Conservation (phyloP, 2,888 invertebrate genomes). For the Agonum fuliginosum region DNA sequence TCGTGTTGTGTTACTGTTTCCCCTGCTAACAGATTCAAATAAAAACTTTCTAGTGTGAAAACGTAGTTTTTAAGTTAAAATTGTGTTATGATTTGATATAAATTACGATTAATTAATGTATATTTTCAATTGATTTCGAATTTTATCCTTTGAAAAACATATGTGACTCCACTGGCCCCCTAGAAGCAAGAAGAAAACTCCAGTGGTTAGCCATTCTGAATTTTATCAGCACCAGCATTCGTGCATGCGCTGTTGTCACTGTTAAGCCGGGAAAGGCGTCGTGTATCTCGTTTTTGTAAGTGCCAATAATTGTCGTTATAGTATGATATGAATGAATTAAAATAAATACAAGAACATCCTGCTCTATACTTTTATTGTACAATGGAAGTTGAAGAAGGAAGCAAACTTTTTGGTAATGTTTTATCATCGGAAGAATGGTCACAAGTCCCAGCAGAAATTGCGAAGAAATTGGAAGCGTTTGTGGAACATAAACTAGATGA, state of each 20-base stretch:
- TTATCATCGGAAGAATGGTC: slow-evolving; percentile 76
- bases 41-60: too few species aligned
- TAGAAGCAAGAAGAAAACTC: too few species aligned
- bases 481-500: slow-evolving; percentile 81
- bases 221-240: not conserved
- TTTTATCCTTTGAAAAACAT: too few species aligned
- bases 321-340: slow-evolving; percentile 56
- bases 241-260: slow-evolving; percentile 47
- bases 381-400: slow-evolving; percentile 67
- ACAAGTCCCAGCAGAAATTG: slow-evolving; percentile 74
- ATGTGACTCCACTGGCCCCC: not conserved
- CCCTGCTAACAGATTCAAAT: too few species aligned
- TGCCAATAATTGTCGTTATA: slow-evolving; percentile 29
- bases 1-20: too few species aligned
- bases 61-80: too few species aligned
- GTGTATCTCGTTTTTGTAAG: slow-evolving; percentile 53
- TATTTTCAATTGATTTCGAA: too few species aligned
- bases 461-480: slow-evolving; percentile 78
- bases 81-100: too few species aligned
- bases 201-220: not conserved
- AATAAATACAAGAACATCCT: slow-evolving; percentile 17
- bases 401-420: slow-evolving; percentile 69
- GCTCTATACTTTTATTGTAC: slow-evolving; percentile 56
- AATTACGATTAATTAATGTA: too few species aligned
- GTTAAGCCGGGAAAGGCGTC: slow-evolving; percentile 59